A percentile compares a stretch with the other conserved stretches of the same genome.
phyloP scores from a whole-genome alignment of 64 coral and sea anemone species.

The Montipora sp. region DNA sequence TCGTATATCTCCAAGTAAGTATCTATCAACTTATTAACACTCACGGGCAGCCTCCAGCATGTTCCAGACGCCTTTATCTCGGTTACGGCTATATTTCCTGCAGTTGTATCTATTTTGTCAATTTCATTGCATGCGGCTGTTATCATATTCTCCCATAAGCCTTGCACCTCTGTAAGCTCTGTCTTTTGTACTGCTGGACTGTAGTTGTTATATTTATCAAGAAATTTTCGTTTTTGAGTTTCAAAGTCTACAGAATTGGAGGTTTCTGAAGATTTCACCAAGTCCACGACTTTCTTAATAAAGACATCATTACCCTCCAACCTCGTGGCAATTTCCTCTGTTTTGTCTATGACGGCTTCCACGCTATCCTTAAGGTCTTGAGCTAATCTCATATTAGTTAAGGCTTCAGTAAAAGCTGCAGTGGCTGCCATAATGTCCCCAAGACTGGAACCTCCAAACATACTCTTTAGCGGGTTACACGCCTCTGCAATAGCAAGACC shows the following conservation, averaged over 20 bases:
- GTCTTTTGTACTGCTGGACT: neutral
- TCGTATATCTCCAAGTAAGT: slow-evolving; percentile 21
- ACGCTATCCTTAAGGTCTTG: neutral
- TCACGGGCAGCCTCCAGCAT: neutral
- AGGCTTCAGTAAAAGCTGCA: neutral
- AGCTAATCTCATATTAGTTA: neutral
- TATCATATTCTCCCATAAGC: neutral
- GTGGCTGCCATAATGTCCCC: neutral
- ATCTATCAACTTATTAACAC: neutral
- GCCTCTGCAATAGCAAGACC: neutral
- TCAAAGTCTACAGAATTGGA: neutral
- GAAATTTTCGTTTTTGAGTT: slow-evolving; percentile 1
- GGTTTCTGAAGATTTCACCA: neutral
- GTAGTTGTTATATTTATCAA: slow-evolving; percentile 5
- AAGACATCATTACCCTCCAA: neutral
- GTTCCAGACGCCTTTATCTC: neutral
- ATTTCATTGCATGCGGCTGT: neutral
- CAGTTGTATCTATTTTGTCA: neutral
- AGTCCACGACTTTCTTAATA: neutral
- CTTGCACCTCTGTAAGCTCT: neutral
- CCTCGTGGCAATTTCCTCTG: neutral
- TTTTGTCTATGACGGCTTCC: neutral
- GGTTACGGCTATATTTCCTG: too few species aligned
- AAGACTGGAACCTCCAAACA: neutral
- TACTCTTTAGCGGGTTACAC: neutral